Conservation (phyloP, 1,140 invertebrate genomes). For the Adoxophyes honmai region DNA sequence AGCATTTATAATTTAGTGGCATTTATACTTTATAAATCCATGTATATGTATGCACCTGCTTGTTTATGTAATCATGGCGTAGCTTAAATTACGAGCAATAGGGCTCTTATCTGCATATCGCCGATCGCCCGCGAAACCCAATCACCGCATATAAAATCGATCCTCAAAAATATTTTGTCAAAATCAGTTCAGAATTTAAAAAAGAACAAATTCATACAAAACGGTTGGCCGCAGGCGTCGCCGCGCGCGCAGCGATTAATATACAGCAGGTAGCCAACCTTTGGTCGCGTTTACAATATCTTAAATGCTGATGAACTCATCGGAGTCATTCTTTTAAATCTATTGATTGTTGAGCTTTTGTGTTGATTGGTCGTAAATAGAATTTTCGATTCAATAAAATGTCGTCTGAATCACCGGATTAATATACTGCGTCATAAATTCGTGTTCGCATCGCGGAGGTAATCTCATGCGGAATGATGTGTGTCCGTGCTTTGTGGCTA, state of each 20-base stretch:
- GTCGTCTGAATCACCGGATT: constrained; percentile 21
- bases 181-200: neutral
- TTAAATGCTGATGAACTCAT: constrained; percentile 68
- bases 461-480: neutral
- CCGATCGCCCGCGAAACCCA: too few relatives aligned
- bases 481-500: constrained; percentile 8
- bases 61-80: too few relatives aligned
- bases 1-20: too few relatives aligned
- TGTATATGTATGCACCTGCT: too few relatives aligned
- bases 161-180: too few relatives aligned
- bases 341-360: constrained; percentile 46
- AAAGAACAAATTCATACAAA: constrained; percentile 1
- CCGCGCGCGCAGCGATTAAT: constrained; percentile 38
- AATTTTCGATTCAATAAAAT: constrained; percentile 41
- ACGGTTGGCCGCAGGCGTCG: constrained; percentile 8
- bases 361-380: constrained; percentile 39
- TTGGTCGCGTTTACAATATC: constrained; percentile 44
- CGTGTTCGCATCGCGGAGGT: neutral
- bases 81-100: too few relatives aligned
- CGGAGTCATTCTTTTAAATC: constrained; percentile 41
- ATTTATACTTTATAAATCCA: too few relatives aligned
- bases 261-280: constrained; percentile 65
- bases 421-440: constrained; percentile 5
- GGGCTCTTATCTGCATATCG: too few relatives aligned
- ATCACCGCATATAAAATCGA: too few relatives aligned